Evolutionary conservation across 2,888 invertebrate species (phyloP).

Genomic region (Uloborus plumipes): DNA sequence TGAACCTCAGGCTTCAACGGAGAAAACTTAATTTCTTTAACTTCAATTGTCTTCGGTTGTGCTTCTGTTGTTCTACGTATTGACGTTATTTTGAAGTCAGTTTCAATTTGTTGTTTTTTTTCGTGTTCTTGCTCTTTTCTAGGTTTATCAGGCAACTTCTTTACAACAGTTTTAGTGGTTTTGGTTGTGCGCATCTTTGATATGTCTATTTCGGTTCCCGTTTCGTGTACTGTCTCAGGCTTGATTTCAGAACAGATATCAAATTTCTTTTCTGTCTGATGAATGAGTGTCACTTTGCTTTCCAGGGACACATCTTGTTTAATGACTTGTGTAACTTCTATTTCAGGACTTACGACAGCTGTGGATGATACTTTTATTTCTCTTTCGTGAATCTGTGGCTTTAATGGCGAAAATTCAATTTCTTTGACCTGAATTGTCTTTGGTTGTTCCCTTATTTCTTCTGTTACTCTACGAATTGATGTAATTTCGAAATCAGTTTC

Average conservation of each 20-base stretch:
- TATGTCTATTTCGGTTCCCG: constrained; percentile 10
- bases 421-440: neutral
- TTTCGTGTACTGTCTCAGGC: neutral
- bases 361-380: constrained; percentile 43
- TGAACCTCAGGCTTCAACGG: constrained; percentile 26
- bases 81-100: constrained; percentile 46
- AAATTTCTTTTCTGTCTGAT: constrained; percentile 38
- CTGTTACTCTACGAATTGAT: constrained; percentile 28
- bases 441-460: constrained; percentile 16
- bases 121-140: constrained; percentile 29
- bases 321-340: constrained; percentile 46
- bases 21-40: constrained; percentile 28
- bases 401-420: constrained; percentile 31
- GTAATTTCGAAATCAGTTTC: constrained; percentile 47
- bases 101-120: constrained; percentile 23
- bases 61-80: constrained; percentile 29
- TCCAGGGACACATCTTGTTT: constrained; percentile 50
- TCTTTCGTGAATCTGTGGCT: constrained; percentile 44
- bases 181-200: constrained; percentile 1
- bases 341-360: constrained; percentile 33
- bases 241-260: constrained; percentile 1
- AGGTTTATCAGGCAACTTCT: constrained; percentile 16
- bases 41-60: neutral
- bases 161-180: constrained; percentile 21
- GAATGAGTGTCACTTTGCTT: constrained; percentile 45